Conservation (phyloP, 2,113 vertebrate species). For the Merops nubicus region DNA sequence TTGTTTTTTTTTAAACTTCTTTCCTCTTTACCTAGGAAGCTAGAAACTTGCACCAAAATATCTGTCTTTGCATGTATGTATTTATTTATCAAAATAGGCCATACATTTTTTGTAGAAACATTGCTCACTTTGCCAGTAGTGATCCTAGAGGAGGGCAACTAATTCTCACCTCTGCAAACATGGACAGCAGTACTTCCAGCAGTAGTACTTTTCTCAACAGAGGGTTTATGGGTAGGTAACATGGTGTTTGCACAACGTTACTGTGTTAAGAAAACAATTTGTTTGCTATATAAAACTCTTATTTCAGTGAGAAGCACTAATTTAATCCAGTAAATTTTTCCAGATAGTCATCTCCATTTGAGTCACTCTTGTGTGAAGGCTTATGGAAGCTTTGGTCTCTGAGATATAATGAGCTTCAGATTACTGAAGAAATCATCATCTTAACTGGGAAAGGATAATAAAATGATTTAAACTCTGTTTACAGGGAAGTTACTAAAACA, state of each 20-base stretch:
- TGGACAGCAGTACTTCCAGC: background rate
- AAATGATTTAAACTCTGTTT: background rate
- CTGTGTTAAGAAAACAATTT: background rate
- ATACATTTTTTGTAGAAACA: background rate
- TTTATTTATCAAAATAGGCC: background rate
- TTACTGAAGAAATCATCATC: background rate
- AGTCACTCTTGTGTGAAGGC: background rate
- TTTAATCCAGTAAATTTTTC: slow-evolving; percentile 16
- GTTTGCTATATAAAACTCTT: background rate
- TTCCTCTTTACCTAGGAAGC: background rate
- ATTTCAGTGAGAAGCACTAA: background rate
- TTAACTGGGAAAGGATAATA: background rate
- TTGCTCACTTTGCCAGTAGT: background rate
- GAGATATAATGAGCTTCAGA: background rate
- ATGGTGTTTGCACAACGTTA: background rate
- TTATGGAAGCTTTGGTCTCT: background rate
- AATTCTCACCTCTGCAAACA: background rate
- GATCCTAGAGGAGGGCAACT: background rate
- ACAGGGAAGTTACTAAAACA: background rate
- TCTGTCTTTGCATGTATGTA: background rate
- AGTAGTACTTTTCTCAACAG: background rate
- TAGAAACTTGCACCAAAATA: background rate
- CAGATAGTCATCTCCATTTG: background rate
- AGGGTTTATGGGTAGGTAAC: background rate
- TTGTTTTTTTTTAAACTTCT: background rate